phyloP scores from a whole-genome alignment of 2,113 vertebrate species.

The Dryoscopus gambensis region DNA sequence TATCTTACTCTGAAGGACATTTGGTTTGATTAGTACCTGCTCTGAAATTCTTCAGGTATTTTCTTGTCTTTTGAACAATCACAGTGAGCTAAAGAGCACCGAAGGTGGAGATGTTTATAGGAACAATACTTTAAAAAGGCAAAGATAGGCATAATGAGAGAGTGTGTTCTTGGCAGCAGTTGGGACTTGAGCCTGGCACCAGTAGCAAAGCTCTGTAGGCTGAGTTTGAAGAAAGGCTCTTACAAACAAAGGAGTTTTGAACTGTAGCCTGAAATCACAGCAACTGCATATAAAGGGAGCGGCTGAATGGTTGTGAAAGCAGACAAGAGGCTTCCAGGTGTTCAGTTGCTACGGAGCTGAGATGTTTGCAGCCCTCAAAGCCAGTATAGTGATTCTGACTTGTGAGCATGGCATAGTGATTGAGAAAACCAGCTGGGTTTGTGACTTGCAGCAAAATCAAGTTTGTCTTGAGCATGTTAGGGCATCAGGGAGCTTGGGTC shows the following conservation, averaged over 20 bases:
- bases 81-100: background rate
- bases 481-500: background rate
- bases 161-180: background rate
- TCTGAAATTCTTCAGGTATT: slow-evolving; percentile 6
- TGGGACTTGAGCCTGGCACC: background rate
- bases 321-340: background rate
- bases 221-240: background rate
- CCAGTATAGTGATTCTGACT: background rate
- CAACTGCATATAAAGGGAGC: background rate
- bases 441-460: background rate
- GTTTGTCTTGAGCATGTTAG: background rate
- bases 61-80: background rate
- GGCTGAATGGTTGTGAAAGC: background rate
- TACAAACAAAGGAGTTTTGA: background rate
- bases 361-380: background rate
- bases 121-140: background rate
- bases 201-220: background rate
- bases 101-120: background rate
- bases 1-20: background rate
- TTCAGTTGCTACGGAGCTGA: background rate
- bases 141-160: background rate
- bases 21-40: background rate
- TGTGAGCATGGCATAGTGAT: background rate
- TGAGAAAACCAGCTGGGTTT: background rate
- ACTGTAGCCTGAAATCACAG: background rate